Conservation (phyloP, 1,140 invertebrate genomes). For the Musca vetustissima region DNA sequence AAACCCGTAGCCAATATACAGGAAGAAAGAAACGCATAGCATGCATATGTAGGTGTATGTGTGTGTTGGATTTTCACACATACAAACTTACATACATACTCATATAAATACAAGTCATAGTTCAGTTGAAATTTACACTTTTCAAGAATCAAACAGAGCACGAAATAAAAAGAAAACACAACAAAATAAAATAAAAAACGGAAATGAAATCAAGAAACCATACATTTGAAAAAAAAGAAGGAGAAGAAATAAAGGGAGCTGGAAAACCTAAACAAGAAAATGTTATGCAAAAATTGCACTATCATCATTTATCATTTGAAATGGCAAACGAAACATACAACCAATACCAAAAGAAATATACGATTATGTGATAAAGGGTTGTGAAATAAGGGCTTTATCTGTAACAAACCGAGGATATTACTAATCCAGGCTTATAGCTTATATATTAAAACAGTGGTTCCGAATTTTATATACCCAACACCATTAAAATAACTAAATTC, state of each 20-base stretch:
- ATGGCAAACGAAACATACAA: not conserved
- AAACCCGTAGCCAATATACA: too few species aligned
- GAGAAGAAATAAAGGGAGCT: not conserved
- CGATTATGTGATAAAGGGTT: not conserved
- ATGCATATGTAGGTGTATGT: too few species aligned
- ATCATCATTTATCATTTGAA: slow-evolving; percentile 18
- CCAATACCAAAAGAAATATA: not conserved
- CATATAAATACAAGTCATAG: not conserved
- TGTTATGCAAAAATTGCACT: slow-evolving; percentile 18
- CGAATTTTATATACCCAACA: too few species aligned
- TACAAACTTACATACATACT: not conserved
- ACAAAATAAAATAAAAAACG: not conserved
- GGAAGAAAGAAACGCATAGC: slow-evolving; percentile 1
- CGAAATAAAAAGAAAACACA: not conserved
- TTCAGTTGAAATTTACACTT: slow-evolving; percentile 10
- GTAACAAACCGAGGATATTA: too few species aligned
- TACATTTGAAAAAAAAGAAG: not conserved
- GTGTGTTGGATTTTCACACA: not conserved
- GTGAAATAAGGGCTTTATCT: too few species aligned
- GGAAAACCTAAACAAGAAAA: not conserved
- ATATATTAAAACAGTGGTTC: too few species aligned
- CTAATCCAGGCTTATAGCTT: too few species aligned
- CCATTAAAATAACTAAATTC: too few species aligned
- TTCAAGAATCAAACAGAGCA: not conserved
- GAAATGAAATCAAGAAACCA: not conserved